Conservation (phyloP, 30 jellyfish, hydroid and myxozoan species). For the Cassiopea andromeda region DNA sequence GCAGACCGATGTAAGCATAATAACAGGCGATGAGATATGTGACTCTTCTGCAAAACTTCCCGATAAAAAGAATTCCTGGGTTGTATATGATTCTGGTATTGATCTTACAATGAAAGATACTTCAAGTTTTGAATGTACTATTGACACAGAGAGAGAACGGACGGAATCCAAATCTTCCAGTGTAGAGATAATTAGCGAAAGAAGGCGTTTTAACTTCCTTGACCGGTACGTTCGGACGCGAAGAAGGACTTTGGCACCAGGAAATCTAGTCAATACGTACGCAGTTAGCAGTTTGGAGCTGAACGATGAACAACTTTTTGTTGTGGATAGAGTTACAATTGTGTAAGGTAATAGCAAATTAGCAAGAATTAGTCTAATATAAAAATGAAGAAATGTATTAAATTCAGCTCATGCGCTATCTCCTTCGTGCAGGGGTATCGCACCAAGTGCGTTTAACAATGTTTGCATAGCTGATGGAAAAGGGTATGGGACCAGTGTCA, state of each 20-base stretch:
- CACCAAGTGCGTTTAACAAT: too few species aligned
- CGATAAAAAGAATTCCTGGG: slow-evolving; percentile 55
- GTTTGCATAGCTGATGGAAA: too few species aligned
- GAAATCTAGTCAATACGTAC: slow-evolving; percentile 51
- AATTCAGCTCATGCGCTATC: too few species aligned
- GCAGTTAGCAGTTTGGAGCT: slow-evolving; percentile 63
- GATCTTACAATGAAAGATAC: slow-evolving; percentile 60
- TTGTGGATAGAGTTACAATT: slow-evolving; percentile 59
- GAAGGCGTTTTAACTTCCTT: slow-evolving; percentile 16
- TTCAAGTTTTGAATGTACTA: slow-evolving; percentile 35
- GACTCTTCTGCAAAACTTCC: slow-evolving; percentile 20
- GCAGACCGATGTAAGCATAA: neutral
- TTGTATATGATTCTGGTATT: slow-evolving; percentile 59
- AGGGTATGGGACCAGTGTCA: too few species aligned
- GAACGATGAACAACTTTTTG: slow-evolving; percentile 49
- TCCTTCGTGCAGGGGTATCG: too few species aligned
- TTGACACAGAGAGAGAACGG: slow-evolving; percentile 14
- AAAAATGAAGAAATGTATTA: neutral
- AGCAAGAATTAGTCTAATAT: neutral
- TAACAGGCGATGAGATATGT: slow-evolving; percentile 7
- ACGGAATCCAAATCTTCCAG: neutral
- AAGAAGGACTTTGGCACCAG: slow-evolving; percentile 41
- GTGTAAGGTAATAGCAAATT: slow-evolving; percentile 11
- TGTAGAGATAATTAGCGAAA: neutral
- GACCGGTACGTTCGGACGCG: slow-evolving; percentile 50